These are phyloP conservation scores for Micrasema longulum DNA, from an alignment of 1,140 invertebrate species.

Conservation along the genomic window DNA sequence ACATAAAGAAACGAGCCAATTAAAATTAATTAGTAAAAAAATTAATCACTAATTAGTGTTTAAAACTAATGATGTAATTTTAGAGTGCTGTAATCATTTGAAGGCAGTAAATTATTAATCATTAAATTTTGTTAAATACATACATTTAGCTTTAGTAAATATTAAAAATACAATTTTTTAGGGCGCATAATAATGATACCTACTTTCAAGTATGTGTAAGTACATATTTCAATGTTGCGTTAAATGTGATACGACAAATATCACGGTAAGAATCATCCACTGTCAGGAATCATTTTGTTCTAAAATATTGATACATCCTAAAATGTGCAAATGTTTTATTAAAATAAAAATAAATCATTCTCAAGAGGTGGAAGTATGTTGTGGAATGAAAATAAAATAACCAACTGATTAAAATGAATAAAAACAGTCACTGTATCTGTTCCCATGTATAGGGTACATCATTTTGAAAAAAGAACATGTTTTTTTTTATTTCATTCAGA, in stretches of 20 bases:
- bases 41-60: conserved; percentile 3
- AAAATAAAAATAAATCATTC: background rate
- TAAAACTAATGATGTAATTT: too few relatives aligned
- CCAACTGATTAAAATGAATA: background rate
- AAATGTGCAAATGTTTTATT: too few relatives aligned
- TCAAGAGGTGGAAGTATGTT: background rate
- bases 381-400: conserved; percentile 3
- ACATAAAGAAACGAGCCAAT: conserved; percentile 27
- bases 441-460: too few relatives aligned
- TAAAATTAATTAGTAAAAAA: background rate
- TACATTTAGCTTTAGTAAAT: background rate
- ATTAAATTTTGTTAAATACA: conserved; percentile 1
- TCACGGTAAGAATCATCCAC: background rate
- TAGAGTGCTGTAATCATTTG: too few relatives aligned
- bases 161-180: conserved; percentile 13
- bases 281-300: background rate
- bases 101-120: background rate
- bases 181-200: conserved; percentile 20
- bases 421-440: background rate
- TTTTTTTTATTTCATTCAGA: too few relatives aligned
- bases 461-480: too few relatives aligned
- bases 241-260: background rate
- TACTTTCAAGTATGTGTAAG: background rate
- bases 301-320: too few relatives aligned
- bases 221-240: background rate